phyloP scores from a whole-genome alignment of 2,888 invertebrate species.

The Trypoxylon attenuatum region DNA sequence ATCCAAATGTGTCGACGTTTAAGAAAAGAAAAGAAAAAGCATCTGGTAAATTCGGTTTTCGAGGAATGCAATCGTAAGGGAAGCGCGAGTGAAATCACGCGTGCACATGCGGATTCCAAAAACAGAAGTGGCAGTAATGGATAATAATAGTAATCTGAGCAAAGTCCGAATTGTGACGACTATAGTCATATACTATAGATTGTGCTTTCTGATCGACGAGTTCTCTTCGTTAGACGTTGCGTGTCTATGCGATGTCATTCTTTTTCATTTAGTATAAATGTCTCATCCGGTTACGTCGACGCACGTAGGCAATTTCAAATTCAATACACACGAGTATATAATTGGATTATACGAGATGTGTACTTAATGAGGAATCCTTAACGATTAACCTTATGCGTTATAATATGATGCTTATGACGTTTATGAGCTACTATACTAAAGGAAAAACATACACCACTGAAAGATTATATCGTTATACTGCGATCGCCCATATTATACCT shows the following conservation, averaged over 20 bases:
- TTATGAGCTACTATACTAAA: conserved; percentile 69
- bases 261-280: conserved; percentile 65
- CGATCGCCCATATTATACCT: conserved; percentile 51
- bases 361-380: conserved; percentile 64
- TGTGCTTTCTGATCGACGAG: too few relatives aligned
- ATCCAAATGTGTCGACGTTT: too few relatives aligned
- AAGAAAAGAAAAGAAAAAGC: too few relatives aligned
- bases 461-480: conserved; percentile 61
- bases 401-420: conserved; percentile 70
- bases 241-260: conserved; percentile 61
- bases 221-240: too few relatives aligned
- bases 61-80: too few relatives aligned
- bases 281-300: conserved; percentile 49
- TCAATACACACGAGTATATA: conserved; percentile 59
- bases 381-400: conserved; percentile 64
- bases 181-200: too few relatives aligned
- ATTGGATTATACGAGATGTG: conserved; percentile 50
- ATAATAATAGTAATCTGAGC: too few relatives aligned
- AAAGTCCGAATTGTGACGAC: too few relatives aligned
- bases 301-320: conserved; percentile 57
- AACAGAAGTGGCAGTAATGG: conserved; percentile 5
- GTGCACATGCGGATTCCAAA: conserved; percentile 28
- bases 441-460: conserved; percentile 69
- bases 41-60: too few relatives aligned
- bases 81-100: conserved; percentile 43